These are phyloP conservation scores for Arenaria interpres DNA, from an alignment of 2,113 vertebrate species.

Conservation along the genomic window DNA sequence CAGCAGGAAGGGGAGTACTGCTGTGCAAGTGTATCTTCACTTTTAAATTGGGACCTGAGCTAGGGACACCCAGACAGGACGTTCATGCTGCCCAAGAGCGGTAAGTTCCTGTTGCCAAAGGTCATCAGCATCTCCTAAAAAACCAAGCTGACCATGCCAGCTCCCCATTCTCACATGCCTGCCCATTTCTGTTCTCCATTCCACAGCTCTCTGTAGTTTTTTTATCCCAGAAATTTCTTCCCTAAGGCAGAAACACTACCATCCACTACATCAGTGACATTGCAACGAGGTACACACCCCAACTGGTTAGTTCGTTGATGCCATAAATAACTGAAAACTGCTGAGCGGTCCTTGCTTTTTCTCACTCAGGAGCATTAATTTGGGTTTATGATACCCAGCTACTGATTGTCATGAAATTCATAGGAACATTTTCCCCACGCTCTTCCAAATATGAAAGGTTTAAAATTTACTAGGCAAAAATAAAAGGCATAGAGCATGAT, in stretches of 20 bases:
- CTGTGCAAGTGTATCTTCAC: neutral
- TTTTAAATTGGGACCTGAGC: neutral
- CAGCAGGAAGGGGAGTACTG: neutral
- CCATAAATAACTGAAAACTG: neutral
- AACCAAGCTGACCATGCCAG: neutral
- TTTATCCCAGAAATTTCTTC: neutral
- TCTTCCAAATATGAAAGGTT: neutral
- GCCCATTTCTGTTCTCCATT: neutral
- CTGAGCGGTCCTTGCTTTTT: neutral
- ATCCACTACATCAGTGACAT: neutral
- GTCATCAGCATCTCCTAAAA: neutral
- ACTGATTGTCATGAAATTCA: neutral
- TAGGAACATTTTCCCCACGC: neutral
- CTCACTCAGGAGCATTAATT: neutral
- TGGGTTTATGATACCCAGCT: neutral
- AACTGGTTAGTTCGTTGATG: neutral
- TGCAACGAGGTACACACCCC: neutral
- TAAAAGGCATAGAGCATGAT: neutral
- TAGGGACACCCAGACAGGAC: neutral
- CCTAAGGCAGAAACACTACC: neutral
- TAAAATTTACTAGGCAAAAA: neutral
- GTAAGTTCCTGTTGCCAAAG: neutral
- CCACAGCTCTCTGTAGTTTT: neutral
- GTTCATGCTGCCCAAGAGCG: neutral
- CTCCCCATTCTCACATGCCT: neutral